A percentile compares a stretch with the other conserved stretches of the same genome.
phyloP scores from a whole-genome alignment of 1,140 invertebrate species.

The Drosophila suzukii region DNA sequence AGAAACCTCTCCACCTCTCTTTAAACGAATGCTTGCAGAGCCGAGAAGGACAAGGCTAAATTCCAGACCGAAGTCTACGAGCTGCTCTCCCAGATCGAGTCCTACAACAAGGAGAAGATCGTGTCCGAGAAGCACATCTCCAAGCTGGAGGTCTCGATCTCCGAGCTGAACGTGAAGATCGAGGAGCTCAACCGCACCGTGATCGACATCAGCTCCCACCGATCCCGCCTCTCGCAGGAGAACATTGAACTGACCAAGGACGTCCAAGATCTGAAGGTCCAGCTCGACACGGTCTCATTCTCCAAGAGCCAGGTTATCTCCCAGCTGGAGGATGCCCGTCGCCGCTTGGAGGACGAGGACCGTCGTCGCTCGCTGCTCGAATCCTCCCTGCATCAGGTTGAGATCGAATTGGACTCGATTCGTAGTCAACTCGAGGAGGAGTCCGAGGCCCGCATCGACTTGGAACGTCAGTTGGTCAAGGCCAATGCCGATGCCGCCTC shows the following conservation, averaged over 20 bases:
- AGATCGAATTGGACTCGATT: slow-evolving; percentile 96
- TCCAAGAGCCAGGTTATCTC: slow-evolving; percentile 93
- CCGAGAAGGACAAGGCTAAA: slow-evolving; percentile 98
- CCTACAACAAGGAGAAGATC: slow-evolving; percentile 95
- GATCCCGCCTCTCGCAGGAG: slow-evolving; percentile 94
- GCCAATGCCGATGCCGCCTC: slow-evolving; percentile 94
- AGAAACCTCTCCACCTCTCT: slow-evolving; percentile 35
- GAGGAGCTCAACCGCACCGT: slow-evolving; percentile 98
- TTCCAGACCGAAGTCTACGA: slow-evolving; percentile 98
- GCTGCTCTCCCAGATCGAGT: slow-evolving; percentile 96
- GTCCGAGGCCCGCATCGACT: slow-evolving; percentile 96
- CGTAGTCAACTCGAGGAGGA: slow-evolving; percentile 98
- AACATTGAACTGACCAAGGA: slow-evolving; percentile 97
- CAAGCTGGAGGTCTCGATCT: slow-evolving; percentile 94
- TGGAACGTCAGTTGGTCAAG: slow-evolving; percentile 97
- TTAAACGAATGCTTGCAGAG: slow-evolving; percentile 87
- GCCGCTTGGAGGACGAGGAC: slow-evolving; percentile 97
- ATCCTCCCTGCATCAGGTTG: slow-evolving; percentile 94
- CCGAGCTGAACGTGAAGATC: slow-evolving; percentile 96
- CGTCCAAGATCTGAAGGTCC: slow-evolving; percentile 96
- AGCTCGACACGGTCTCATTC: slow-evolving; percentile 95
- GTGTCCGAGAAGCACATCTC: slow-evolving; percentile 94
- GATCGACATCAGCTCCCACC: slow-evolving; percentile 96
- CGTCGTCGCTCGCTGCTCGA: slow-evolving; percentile 95
- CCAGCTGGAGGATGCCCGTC: slow-evolving; percentile 96